These are phyloP conservation scores for Asarcornis scutulata DNA, from an alignment of 2,113 vertebrate genomes.

Conservation along the genomic window DNA sequence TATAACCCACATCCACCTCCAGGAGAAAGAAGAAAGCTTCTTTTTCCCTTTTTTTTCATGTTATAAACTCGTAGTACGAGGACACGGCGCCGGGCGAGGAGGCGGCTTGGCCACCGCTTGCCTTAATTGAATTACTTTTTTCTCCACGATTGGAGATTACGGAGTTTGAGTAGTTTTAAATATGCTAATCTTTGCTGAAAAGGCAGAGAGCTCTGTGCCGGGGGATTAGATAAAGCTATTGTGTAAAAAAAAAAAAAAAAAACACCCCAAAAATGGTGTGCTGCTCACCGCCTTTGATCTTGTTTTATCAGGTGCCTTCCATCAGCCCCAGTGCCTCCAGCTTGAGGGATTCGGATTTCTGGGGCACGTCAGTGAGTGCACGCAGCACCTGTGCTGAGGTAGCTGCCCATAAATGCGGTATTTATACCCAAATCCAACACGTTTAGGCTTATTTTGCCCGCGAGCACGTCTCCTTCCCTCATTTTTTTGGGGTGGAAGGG, in stretches of 20 bases:
- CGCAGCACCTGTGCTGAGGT: not conserved
- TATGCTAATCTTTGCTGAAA: slow-evolving; percentile 62
- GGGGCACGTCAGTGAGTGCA: not conserved
- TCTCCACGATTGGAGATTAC: slow-evolving; percentile 50
- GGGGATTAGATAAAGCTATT: slow-evolving; percentile 36
- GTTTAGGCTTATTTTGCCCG: not conserved
- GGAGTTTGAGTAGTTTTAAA: slow-evolving; percentile 57
- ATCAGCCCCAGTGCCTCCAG: not conserved
- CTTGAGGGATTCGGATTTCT: not conserved
- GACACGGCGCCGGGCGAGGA: not conserved
- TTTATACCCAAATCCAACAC: not conserved
- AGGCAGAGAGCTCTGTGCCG: slow-evolving; percentile 32
- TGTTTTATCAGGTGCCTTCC: slow-evolving; percentile 8
- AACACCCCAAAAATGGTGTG: not conserved
- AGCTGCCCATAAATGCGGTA: not conserved
- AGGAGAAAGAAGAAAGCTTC: not conserved
- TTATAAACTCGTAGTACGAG: not conserved
- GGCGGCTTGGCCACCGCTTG: not conserved
- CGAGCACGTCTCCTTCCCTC: not conserved
- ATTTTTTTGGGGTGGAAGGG: not conserved
- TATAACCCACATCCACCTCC: not conserved
- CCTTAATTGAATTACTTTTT: slow-evolving; percentile 70
- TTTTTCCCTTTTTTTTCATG: not conserved
- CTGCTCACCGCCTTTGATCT: slow-evolving; percentile 15
- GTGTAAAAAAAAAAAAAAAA: not conserved